Evolutionary conservation across 2,888 invertebrate species (phyloP), one percentile per base, ranked within the genome.

Genomic region (Euplagia quadripunctaria): DNA sequence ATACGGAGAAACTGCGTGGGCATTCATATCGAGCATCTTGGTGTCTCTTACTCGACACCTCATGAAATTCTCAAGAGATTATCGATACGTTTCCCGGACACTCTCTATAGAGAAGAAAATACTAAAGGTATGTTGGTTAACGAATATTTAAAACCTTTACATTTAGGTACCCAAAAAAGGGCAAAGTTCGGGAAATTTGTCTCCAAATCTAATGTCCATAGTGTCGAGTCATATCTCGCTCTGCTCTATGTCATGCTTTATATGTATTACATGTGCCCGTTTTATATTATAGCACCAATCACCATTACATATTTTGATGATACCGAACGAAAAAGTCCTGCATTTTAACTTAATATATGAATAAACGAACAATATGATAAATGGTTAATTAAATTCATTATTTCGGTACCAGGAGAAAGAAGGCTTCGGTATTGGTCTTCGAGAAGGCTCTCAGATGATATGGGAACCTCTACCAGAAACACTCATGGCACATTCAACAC

Each of bases 61-160:
- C 74, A 99, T 99, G 96, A 97, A 97, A 85, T 97, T 98, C 86
- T 99, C 99, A 0, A 97, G 98, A 72, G 99, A 99, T 92, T 99
- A 99, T 94, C 97, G 99, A 88, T 99, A 99, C 90, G 99, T 99
- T 0, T 98, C 99, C 43, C 97, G 97, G 82, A 98, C 98, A 49
- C 96, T 99, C 72, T 97, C 98, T 0, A 97, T 97, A 77, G 99
- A 99, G 90, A 99, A 99, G 94, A 98, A 97, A 91, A 94, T 97
- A 73, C 94, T 99, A 3, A 99, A 99, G 97, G 98, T 98, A 92
- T 81, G 49, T 51, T 64, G 43, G n/a, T 20, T 16, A 11, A 66
- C 11, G 20, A 14, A 43, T 65, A 4, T 14, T 64, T 64, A 43
- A 14, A 42, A 7, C 41, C 14, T n/a, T 14, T 64, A 64, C 8